These are phyloP conservation scores for Brassicogethes aeneus DNA, from an alignment of 2,888 invertebrate species.

Conservation along the genomic window DNA sequence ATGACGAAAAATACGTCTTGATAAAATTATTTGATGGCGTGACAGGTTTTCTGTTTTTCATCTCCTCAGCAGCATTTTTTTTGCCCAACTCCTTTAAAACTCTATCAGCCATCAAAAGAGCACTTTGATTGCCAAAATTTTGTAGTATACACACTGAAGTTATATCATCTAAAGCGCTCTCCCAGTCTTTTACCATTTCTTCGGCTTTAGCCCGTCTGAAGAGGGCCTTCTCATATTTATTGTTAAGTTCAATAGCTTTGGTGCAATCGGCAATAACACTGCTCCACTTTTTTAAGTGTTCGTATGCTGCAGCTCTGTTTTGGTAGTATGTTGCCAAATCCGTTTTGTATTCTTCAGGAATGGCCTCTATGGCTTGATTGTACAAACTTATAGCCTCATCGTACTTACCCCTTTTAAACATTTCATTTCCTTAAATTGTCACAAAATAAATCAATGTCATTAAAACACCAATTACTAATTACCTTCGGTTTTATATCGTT, in stretches of 20 bases:
- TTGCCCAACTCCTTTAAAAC: slow-evolving; percentile 76
- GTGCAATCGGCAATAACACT: slow-evolving; percentile 82
- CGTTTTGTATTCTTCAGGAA: slow-evolving; percentile 60
- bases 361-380: slow-evolving; percentile 86
- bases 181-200: slow-evolving; percentile 71
- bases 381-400: slow-evolving; percentile 86
- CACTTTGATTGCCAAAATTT: slow-evolving; percentile 73
- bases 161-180: slow-evolving; percentile 80
- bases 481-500: slow-evolving; percentile 77
- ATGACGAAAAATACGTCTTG: slow-evolving; percentile 79
- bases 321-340: slow-evolving; percentile 90
- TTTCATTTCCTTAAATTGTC: slow-evolving; percentile 48
- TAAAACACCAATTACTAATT: background rate
- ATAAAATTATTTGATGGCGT: slow-evolving; percentile 83
- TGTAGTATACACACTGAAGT: slow-evolving; percentile 90
- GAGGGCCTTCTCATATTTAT: slow-evolving; percentile 81
- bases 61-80: slow-evolving; percentile 65
- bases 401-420: slow-evolving; percentile 78
- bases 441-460: background rate
- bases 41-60: slow-evolving; percentile 57
- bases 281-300: slow-evolving; percentile 78
- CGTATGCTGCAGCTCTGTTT: slow-evolving; percentile 92
- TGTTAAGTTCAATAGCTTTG: slow-evolving; percentile 74
- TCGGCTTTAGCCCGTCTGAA: slow-evolving; percentile 73
- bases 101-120: slow-evolving; percentile 76